A percentile compares a stretch with the other conserved stretches of the same genome.
Evolutionary conservation across 2,113 vertebrate genomes (phyloP).

Genomic region (Dendropsophus ebraccatus): DNA sequence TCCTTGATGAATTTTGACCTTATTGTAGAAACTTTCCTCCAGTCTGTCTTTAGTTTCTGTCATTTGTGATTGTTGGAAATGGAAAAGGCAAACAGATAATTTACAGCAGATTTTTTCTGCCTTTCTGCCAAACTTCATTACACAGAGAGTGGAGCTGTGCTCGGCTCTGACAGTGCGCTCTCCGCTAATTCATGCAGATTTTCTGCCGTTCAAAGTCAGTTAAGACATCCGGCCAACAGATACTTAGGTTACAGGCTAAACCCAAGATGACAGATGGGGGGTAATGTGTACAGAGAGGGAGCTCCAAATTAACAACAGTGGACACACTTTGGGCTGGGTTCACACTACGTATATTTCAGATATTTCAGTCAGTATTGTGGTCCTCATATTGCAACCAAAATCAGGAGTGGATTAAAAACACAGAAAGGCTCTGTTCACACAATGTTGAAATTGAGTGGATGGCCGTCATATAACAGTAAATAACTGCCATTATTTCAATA

Average conservation of each 20-base stretch:
- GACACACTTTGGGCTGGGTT: too few relatives aligned
- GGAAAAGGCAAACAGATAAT: conserved; percentile 25
- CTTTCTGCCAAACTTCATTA: conserved; percentile 53
- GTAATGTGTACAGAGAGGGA: too few relatives aligned
- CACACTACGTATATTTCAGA: too few relatives aligned
- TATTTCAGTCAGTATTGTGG: too few relatives aligned
- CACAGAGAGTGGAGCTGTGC: neutral
- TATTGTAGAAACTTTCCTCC: neutral
- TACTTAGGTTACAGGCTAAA: neutral
- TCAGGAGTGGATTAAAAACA: too few relatives aligned
- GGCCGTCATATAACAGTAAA: too few relatives aligned
- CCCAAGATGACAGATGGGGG: neutral
- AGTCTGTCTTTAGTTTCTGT: neutral
- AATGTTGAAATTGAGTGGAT: too few relatives aligned
- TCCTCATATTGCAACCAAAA: too few relatives aligned
- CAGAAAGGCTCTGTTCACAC: too few relatives aligned
- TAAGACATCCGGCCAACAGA: conserved; percentile 12
- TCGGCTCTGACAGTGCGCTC: conserved; percentile 25
- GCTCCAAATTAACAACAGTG: neutral
- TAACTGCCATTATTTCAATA: too few relatives aligned
- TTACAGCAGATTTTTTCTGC: conserved; percentile 50
- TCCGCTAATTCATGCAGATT: conserved; percentile 42
- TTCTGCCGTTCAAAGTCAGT: conserved; percentile 25
- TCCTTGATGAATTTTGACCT: neutral
- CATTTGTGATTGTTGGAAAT: neutral